Evolutionary conservation across 2,888 invertebrate species (phyloP), one percentile per base, ranked within the genome.

Genomic region (Drosophila borealis): DNA sequence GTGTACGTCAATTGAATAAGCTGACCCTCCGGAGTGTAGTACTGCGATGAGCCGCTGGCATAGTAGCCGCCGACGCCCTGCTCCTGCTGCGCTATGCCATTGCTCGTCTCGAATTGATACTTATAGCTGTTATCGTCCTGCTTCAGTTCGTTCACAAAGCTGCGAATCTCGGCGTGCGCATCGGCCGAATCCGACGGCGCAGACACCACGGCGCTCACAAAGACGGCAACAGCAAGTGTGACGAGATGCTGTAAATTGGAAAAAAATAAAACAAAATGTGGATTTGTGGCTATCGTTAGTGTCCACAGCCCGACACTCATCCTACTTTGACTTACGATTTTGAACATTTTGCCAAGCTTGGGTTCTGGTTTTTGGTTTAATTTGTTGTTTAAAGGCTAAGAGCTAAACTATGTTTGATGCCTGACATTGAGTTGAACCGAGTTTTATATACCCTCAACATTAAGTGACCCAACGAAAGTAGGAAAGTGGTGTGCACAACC

Each of bases 11-110:
- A 34, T 14, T 80, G 66, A 86, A 93, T 89, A 1, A 74, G 72
- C 19, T 85, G 70, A n/a, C 95, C 95, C 14, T 93, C 93, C 10
- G 94, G 94, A 36, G 93, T 91, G 54, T 93, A 93, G 92, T 94
- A 94, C 41, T 91, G 81, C 89, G 91, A 93, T 17, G 91, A 89
- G 41, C 95, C 95, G 63, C 93, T 91, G 17, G 93, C 94, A 21
- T 89, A 80, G 83, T 93, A 93, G 88, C 93, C 93, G 71, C 95
- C 90, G 8, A 80, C 90, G 70, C 95, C 95, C 45, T 81, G 78
- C 85, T 94, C 94, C 81, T 94, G 93, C 14, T 90, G 94, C 0
- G 85, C 49, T 86, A 95, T 95, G 11, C 95, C 95, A 81, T 95
- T 95, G 48, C 92, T 92, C 72, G 95, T 95, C 80, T 94, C 92